Percentiles rank a stretch among this genome's conserved stretches.
Conservation (phyloP, 2,113 vertebrate genomes). For the Casuarius casuarius region DNA sequence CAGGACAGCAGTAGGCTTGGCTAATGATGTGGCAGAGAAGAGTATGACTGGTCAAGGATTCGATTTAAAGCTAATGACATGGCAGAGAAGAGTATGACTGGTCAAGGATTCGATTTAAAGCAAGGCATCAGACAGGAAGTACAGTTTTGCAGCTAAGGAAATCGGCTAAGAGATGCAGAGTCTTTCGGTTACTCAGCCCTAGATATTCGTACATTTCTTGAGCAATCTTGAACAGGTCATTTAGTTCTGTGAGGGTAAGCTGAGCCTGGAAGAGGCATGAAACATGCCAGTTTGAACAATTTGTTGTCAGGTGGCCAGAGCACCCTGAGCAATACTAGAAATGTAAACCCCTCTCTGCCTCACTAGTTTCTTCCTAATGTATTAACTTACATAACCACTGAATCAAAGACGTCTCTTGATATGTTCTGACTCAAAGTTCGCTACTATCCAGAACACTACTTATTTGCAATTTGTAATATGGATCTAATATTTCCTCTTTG, state of each 20-base stretch:
- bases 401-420: neutral
- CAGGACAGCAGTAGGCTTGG: neutral
- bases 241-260: neutral
- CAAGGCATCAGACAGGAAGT: neutral
- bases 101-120: neutral
- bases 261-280: neutral
- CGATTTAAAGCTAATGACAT: accelerated
- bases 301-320: neutral
- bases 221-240: neutral
- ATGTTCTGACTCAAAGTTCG: neutral
- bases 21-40: neutral
- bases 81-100: neutral
- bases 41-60: neutral
- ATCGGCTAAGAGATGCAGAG: neutral
- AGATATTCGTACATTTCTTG: neutral
- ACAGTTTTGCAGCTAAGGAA: neutral
- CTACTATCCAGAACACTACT: neutral
- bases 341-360: neutral
- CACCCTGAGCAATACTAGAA: neutral
- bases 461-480: neutral
- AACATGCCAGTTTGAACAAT: neutral
- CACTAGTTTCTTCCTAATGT: neutral
- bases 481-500: neutral
- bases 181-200: neutral
- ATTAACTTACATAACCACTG: neutral